phyloP scores from a whole-genome alignment of 30 jellyfish, hydroid and myxozoan genomes.

The Clytia hemisphaerica region DNA sequence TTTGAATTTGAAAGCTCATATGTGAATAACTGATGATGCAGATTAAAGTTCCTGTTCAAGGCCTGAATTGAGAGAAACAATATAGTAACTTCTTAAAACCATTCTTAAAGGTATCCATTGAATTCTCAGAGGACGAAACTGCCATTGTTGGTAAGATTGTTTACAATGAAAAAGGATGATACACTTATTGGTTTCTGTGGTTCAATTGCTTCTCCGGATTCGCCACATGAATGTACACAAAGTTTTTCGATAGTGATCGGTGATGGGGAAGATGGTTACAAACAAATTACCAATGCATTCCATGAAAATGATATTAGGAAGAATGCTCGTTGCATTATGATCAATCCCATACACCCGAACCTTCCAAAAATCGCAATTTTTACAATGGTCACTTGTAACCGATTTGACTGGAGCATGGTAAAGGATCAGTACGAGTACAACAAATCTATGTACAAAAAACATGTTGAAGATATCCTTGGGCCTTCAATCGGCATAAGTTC shows the following conservation, averaged over 20 bases:
- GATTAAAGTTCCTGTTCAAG: too few species aligned
- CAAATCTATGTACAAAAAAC: not conserved
- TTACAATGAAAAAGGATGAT: not conserved
- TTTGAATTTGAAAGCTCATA: too few species aligned
- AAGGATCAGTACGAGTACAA: not conserved
- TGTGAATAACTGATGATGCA: too few species aligned
- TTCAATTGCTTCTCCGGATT: too few species aligned
- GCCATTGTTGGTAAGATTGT: not conserved
- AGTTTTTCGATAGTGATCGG: not conserved
- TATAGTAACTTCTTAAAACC: too few species aligned
- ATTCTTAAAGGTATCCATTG: not conserved
- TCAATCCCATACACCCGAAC: not conserved
- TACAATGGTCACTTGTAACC: not conserved
- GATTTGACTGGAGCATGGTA: not conserved
- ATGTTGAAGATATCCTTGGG: not conserved
- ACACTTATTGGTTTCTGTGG: constrained; percentile 6
- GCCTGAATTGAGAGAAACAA: too few species aligned
- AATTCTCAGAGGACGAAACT: not conserved
- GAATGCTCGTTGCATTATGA: not conserved
- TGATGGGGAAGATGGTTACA: not conserved
- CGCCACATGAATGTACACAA: not conserved
- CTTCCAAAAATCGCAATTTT: constrained; percentile 1
- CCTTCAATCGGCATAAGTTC: not conserved
- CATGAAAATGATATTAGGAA: not conserved
- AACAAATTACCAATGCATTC: too few species aligned